Base-by-base conservation (phyloP, 2,797 vertebrate species). In the Manis crassicaudata region DNA sequence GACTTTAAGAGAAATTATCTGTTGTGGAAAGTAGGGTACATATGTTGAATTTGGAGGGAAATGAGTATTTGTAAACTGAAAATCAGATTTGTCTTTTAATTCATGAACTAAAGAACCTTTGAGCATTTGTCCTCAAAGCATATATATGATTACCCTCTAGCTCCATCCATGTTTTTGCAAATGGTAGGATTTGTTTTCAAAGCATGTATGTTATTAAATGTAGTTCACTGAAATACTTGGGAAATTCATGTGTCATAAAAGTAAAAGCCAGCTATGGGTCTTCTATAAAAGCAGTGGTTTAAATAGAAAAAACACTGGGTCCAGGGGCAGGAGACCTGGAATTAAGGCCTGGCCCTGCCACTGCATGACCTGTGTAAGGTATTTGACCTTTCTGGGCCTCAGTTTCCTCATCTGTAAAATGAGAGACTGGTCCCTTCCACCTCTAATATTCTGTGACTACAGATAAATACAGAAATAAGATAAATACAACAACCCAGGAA, bases 381-480 rank as follows among this genome's bases (percentile, higher is more conserved):
- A 60, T 63, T 60, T 90, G 94, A 95, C 67, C 58, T 89, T 95
- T 95, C 14, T 83, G 85, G 90, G 85, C 60, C 70, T 96, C 50
- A 83, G 50, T 89, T 94, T 85, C 75, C 58, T 96, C 77, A 90
- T 90, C 75, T 94, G 67, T 60, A 88, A 95, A 91, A 94, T 62
- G 43, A 97, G 80, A 93, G 90, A 56, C 94, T 95, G 84, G 92
- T 97, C 88, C 84, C 80, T 93, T 94, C 94, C 81, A 90, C 25
- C 17, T 88, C 84, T 97, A 92, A 96, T 90, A 92, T 96, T 95
- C 81, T 63, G 18, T 93, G 90, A 94, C 82, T 96, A 84, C 37
- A 95, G 97, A 96, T 97, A 97, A 97, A 97, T 96, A 97, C 85
- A 96, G 93, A 97, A 96, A 95, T 94, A 88, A 97, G 95, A 97